Conservation (phyloP, 35 echinoderm and acorn worm genomes). For the Apostichopus japonicus region DNA sequence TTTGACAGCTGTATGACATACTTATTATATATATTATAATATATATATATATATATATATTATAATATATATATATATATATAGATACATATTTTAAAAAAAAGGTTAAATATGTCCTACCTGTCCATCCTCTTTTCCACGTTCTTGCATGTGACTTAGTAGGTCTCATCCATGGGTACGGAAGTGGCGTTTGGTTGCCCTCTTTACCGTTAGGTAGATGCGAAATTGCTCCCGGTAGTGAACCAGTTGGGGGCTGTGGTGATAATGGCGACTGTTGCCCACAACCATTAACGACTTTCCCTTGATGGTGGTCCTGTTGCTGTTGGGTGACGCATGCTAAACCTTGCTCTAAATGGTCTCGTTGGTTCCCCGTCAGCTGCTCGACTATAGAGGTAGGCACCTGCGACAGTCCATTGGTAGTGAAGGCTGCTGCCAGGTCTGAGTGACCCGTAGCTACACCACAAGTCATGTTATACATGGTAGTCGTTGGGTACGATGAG, state of each 20-base stretch:
- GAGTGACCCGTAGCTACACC: neutral
- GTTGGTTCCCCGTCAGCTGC: neutral
- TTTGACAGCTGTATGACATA: too few relatives aligned
- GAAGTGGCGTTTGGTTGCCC: neutral
- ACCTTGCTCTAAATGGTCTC: constrained; percentile 44
- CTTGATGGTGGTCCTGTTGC: constrained; percentile 28
- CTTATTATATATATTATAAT: too few relatives aligned
- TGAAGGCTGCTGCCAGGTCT: constrained; percentile 24
- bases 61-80: too few relatives aligned
- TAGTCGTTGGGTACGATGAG: neutral
- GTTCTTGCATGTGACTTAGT: constrained; percentile 49
- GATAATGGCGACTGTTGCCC: constrained; percentile 39
- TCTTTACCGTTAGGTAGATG: neutral
- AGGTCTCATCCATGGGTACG: constrained; percentile 45
- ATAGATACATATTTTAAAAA: too few relatives aligned
- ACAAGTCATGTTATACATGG: constrained; percentile 43
- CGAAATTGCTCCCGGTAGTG: neutral
- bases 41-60: too few relatives aligned
- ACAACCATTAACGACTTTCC: constrained; percentile 13
- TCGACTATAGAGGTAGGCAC: neutral
- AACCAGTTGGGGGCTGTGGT: constrained; percentile 12
- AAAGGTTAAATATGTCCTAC: neutral
- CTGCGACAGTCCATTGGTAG: constrained; percentile 5
- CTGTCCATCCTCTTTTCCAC: constrained; percentile 49
- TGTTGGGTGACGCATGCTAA: constrained; percentile 31